Evolutionary conservation across 64 coral and sea anemone species (phyloP), one percentile per base, ranked within the genome.

Genomic region (Acropora yongei): DNA sequence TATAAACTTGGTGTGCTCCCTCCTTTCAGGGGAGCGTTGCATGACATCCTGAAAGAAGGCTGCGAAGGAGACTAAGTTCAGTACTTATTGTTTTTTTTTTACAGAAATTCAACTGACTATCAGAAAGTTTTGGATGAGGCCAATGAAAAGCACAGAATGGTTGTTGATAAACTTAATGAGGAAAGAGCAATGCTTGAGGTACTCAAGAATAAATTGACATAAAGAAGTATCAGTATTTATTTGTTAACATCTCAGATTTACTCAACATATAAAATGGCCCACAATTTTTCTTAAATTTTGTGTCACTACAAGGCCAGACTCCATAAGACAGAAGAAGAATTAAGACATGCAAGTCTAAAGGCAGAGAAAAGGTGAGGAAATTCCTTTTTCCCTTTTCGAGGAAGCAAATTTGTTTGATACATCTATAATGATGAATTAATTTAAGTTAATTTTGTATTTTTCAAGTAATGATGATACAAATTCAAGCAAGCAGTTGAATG

Each of bases 131-230:
- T 99, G 60, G 91, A 99, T 57, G 94, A 99, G 61, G 93, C 88
- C 68, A 91, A 86, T 88, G 92, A 88, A 18, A 95, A 90, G 75
- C 94, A 99, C n/a, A 91, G 89, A 86, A 88, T 99, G 79, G 76
- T 95, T 45, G 83, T 99, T 78, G 94, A 95, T 53, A 99, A 99
- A 77, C 91, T 99, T 51, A 88, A 96, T 51, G 94, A 99, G 73
- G 97, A 99, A 18, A 91, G 94, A 81, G 94, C 97, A 17, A 46
- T 99, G 66, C 49, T 99, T 40, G 94, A 99, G 97, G 97, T 99
- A 44, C 58, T 44, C 44, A 13, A 63, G 10, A 0, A 13, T 0
- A 63, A 13, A 13, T 13, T 63, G 60, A 13, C 0, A 10, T 1
- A 2, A 13, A 10, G 11, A 63, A 8, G 14, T 12, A 13, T 63